Percentiles rank a stretch among this genome's conserved stretches.
Evolutionary conservation across 2,888 invertebrate genomes (phyloP).

Genomic region (Busseola fusca): DNA sequence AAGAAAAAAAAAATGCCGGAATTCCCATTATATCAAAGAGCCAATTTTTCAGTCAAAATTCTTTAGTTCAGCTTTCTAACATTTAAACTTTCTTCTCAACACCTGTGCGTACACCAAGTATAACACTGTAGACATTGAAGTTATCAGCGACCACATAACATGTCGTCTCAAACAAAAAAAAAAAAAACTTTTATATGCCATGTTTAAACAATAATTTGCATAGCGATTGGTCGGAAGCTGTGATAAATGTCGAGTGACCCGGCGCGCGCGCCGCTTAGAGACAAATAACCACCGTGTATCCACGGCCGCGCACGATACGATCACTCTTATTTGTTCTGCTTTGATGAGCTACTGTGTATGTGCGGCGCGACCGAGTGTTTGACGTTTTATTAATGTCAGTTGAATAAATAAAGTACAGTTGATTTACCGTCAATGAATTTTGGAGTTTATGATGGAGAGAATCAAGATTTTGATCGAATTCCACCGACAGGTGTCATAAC

Average conservation of each 20-base stretch:
- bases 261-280: constrained; percentile 12
- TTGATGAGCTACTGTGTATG: not conserved
- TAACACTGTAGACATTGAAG: constrained; percentile 2
- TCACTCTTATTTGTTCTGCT: constrained; percentile 14
- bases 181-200: constrained; percentile 15
- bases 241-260: constrained; percentile 32
- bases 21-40: constrained; percentile 29
- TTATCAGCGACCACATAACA: constrained; percentile 19
- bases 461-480: not conserved
- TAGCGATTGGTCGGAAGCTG: constrained; percentile 53
- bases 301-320: constrained; percentile 21
- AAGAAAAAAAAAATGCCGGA: constrained; percentile 13
- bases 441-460: not conserved
- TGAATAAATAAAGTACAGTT: constrained; percentile 11
- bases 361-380: constrained; percentile 9
- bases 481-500: too few species aligned
- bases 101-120: constrained; percentile 5
- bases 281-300: constrained; percentile 28
- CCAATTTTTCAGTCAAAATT: constrained; percentile 49
- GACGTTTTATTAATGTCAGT: not conserved
- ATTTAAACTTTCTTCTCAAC: constrained; percentile 48
- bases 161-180: constrained; percentile 18
- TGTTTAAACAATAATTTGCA: constrained; percentile 46
- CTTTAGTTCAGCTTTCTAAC: constrained; percentile 59
- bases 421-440: constrained; percentile 22